Conservation (phyloP, 2,888 invertebrate genomes). For the Ophion obscuratus region DNA sequence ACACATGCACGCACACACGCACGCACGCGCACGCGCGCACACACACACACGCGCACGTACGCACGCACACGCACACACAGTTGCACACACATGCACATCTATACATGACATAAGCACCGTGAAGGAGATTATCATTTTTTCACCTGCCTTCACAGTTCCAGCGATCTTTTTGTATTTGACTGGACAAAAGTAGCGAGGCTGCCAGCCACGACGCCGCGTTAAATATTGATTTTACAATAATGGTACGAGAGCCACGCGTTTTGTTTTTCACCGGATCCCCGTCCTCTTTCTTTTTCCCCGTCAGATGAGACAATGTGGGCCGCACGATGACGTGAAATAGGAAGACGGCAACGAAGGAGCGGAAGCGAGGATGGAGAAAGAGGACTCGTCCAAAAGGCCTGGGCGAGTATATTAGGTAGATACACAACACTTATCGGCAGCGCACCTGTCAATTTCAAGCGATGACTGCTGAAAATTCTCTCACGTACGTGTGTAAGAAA, state of each 20-base stretch:
- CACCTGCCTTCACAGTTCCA: slow-evolving; percentile 74
- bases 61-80: background rate
- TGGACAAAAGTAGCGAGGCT: slow-evolving; percentile 35
- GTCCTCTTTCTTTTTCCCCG: background rate
- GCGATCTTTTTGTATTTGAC: slow-evolving; percentile 25
- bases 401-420: slow-evolving; percentile 17
- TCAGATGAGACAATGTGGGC: slow-evolving; percentile 14
- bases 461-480: slow-evolving; percentile 69
- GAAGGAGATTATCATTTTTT: slow-evolving; percentile 67
- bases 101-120: slow-evolving; percentile 67
- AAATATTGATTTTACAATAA: slow-evolving; percentile 59
- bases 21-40: too few species aligned
- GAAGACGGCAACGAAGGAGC: slow-evolving; percentile 10
- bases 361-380: background rate
- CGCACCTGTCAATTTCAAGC: slow-evolving; percentile 75
- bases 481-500: background rate
- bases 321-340: slow-evolving; percentile 18
- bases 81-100: background rate
- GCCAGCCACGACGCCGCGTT: slow-evolving; percentile 26
- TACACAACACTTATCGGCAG: slow-evolving; percentile 21
- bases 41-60: background rate
- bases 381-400: background rate
- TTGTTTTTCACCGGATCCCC: background rate
- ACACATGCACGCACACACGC: too few species aligned
- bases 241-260: slow-evolving; percentile 38